phyloP scores from a whole-genome alignment of 2,113 vertebrate genomes.

The Phaethornis superciliosus region DNA sequence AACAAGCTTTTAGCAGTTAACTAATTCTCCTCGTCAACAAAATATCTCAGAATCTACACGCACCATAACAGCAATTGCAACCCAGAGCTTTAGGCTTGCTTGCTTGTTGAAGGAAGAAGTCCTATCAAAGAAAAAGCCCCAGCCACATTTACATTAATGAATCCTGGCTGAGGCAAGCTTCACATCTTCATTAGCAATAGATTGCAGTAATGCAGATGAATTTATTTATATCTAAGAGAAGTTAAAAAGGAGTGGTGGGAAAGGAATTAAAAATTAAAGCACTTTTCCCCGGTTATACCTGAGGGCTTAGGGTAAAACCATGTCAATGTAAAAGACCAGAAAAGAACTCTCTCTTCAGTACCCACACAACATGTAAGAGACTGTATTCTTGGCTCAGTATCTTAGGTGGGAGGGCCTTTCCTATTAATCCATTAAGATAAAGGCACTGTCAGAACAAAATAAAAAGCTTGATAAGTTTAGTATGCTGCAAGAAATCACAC shows the following conservation, averaged over 20 bases:
- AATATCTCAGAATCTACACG: not conserved
- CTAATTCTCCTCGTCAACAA: not conserved
- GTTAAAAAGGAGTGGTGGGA: not conserved
- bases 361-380: not conserved
- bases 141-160: not conserved
- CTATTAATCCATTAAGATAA: not conserved
- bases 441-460: not conserved
- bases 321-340: not conserved
- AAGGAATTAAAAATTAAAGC: not conserved
- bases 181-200: not conserved
- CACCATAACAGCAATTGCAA: not conserved
- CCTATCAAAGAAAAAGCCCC: not conserved
- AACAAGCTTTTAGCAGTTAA: not conserved
- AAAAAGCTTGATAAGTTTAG: not conserved
- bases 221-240: not conserved
- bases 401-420: not conserved
- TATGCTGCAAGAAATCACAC: not conserved
- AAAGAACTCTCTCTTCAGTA: not conserved
- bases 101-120: not conserved
- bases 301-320: not conserved
- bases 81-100: not conserved
- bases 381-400: not conserved
- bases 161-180: not conserved
- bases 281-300: not conserved
- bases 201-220: not conserved